Percentiles rank a stretch among this genome's conserved stretches.
Evolutionary conservation across 2,888 invertebrate species (phyloP).

Genomic region (Drosophila neotestacea): DNA sequence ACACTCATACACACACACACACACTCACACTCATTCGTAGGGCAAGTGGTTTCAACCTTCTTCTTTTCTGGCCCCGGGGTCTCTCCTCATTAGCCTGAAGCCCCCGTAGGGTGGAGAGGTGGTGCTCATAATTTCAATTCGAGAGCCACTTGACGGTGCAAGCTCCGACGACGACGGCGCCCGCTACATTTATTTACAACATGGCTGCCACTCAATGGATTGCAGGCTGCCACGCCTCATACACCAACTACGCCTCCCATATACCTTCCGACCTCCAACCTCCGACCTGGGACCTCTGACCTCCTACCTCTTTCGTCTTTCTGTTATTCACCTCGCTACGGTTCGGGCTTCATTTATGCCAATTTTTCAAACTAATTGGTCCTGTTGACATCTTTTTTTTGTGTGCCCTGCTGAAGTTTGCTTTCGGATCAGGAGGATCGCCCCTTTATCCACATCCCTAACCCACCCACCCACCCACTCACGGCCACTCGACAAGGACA

Average conservation of each 20-base stretch:
- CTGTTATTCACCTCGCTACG: conserved; percentile 12
- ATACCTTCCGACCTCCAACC: background rate
- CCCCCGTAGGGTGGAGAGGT: background rate
- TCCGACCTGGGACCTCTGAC: background rate
- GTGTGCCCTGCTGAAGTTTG: conserved; percentile 47
- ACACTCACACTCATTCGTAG: background rate
- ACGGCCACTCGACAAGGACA: conserved; percentile 21
- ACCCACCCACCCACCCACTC: background rate
- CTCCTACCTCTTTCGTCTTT: background rate
- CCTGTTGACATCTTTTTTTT: conserved; percentile 83
- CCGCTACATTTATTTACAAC: conserved; percentile 55
- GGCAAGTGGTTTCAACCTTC: background rate
- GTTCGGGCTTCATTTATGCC: conserved; percentile 80
- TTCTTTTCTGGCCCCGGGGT: background rate
- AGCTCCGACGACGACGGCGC: conserved; percentile 11
- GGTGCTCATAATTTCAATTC: conserved; percentile 65
- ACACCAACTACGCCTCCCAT: background rate
- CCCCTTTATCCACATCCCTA: background rate
- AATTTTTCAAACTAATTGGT: conserved; percentile 84
- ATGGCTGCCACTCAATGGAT: conserved; percentile 46
- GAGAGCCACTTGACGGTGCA: conserved; percentile 57
- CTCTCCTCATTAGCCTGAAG: conserved; percentile 20
- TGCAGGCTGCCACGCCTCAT: conserved; percentile 29
- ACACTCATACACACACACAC: conserved; percentile 3
- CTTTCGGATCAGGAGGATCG: conserved; percentile 25